Evolutionary conservation across 30 jellyfish, hydroid and myxozoan species (phyloP).

Genomic region (Calvadosia cruxmelitensis): DNA sequence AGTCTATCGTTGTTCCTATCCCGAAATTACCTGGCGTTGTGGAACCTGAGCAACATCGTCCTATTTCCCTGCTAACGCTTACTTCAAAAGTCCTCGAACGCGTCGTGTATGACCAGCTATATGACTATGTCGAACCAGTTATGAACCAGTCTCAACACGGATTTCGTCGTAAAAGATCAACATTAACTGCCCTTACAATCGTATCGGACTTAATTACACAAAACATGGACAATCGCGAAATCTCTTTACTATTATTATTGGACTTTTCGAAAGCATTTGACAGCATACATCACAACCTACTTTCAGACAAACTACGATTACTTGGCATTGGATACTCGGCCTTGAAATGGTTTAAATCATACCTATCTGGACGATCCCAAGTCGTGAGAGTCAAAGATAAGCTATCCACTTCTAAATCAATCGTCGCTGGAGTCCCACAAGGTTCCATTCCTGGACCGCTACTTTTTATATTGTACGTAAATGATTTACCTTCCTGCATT

Average conservation of each 20-base stretch:
- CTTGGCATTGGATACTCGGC: background rate
- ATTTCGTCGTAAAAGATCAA: background rate
- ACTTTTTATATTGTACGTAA: background rate
- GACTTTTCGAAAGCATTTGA: background rate
- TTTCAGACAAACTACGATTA: background rate
- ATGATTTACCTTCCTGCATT: background rate
- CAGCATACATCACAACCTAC: background rate
- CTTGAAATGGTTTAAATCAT: background rate
- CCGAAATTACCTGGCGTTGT: background rate
- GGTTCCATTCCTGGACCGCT: background rate
- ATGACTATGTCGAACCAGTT: background rate
- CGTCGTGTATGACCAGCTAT: background rate
- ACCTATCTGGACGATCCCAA: background rate
- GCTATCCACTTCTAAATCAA: background rate
- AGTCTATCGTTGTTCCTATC: background rate
- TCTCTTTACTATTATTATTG: background rate
- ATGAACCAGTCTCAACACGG: background rate
- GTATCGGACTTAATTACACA: background rate
- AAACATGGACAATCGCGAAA: background rate
- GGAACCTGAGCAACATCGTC: background rate
- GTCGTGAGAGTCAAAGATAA: background rate
- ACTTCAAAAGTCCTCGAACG: background rate
- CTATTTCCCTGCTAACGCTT: background rate
- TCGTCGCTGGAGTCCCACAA: background rate
- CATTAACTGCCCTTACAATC: background rate